Conservation (phyloP, 2,888 invertebrate species). For the Hirtodrosophila cameraria region DNA sequence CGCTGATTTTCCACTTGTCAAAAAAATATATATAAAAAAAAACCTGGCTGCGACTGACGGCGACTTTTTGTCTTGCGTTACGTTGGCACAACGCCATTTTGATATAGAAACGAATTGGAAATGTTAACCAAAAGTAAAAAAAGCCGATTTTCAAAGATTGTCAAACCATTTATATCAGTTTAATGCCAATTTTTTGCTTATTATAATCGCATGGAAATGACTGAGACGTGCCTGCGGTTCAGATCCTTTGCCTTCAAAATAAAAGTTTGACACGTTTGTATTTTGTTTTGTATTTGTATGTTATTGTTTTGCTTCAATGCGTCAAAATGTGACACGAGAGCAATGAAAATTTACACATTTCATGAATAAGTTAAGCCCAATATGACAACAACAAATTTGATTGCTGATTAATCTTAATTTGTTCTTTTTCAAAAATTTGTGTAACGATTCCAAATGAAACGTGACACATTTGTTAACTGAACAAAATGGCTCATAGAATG, state of each 20-base stretch:
- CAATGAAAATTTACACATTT: slow-evolving; percentile 37
- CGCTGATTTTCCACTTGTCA: slow-evolving; percentile 63
- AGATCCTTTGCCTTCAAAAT: neutral
- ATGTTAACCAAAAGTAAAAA: slow-evolving; percentile 15
- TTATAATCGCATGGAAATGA: slow-evolving; percentile 62
- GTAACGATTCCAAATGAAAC: slow-evolving; percentile 22
- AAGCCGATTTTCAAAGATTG: slow-evolving; percentile 38
- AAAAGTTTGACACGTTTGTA: neutral
- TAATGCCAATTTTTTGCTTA: slow-evolving; percentile 60
- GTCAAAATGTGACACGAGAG: slow-evolving; percentile 39
- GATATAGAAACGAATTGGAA: slow-evolving; percentile 33
- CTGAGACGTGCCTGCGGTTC: slow-evolving; percentile 41
- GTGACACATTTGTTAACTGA: slow-evolving; percentile 21
- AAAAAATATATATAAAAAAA: slow-evolving; percentile 16
- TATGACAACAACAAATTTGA: slow-evolving; percentile 20
- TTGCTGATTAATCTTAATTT: slow-evolving; percentile 39
- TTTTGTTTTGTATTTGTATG: slow-evolving; percentile 23
- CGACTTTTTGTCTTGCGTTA: slow-evolving; percentile 35
- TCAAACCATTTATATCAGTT: slow-evolving; percentile 63
- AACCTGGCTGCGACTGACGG: slow-evolving; percentile 33
- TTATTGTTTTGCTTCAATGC: slow-evolving; percentile 48
- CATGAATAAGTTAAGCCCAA: slow-evolving; percentile 28
- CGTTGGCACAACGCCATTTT: slow-evolving; percentile 45
- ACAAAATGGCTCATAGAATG: neutral
- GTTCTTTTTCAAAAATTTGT: slow-evolving; percentile 14